phyloP scores from a whole-genome alignment of 2,797 vertebrate genomes.

The Anguilla pacifica region DNA sequence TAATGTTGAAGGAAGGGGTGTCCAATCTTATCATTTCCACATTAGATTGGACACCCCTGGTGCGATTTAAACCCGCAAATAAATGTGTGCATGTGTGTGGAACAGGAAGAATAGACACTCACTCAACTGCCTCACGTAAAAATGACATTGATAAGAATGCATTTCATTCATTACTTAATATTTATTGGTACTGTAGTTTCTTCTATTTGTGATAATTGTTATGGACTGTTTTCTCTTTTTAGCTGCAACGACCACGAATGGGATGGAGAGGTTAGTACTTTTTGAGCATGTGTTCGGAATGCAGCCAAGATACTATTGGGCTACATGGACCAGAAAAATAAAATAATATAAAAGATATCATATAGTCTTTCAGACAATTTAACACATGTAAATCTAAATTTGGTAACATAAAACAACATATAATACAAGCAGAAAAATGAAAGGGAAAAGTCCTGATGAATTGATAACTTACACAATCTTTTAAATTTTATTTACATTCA shows the following conservation, averaged over 20 bases:
- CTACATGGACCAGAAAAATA: slow-evolving; percentile 36
- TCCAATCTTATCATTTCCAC: neutral
- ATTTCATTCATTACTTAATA: slow-evolving; percentile 36
- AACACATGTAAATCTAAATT: neutral
- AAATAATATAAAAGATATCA: slow-evolving; percentile 30
- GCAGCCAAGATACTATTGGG: slow-evolving; percentile 33
- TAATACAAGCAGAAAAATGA: slow-evolving; percentile 30
- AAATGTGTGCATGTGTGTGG: neutral
- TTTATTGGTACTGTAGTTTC: slow-evolving; percentile 35
- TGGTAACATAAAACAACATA: slow-evolving; percentile 30
- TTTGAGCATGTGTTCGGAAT: slow-evolving; percentile 40
- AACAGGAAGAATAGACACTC: slow-evolving; percentile 31
- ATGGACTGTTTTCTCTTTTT: slow-evolving; percentile 18
- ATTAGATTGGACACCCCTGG: neutral
- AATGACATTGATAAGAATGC: slow-evolving; percentile 34
- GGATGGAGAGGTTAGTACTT: slow-evolving; percentile 30
- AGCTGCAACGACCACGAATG: slow-evolving; percentile 31
- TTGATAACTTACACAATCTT: slow-evolving; percentile 37
- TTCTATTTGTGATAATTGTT: slow-evolving; percentile 34
- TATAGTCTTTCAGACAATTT: slow-evolving; percentile 32
- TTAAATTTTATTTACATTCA: slow-evolving; percentile 57
- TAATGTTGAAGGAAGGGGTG: neutral
- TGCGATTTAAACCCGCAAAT: neutral
- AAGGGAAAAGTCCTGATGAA: slow-evolving; percentile 36
- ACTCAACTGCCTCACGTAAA: slow-evolving; percentile 35